A percentile compares a stretch with the other conserved stretches of the same genome.
phyloP scores from a whole-genome alignment of 2,888 invertebrate genomes.

The Choreutis nemorana region DNA sequence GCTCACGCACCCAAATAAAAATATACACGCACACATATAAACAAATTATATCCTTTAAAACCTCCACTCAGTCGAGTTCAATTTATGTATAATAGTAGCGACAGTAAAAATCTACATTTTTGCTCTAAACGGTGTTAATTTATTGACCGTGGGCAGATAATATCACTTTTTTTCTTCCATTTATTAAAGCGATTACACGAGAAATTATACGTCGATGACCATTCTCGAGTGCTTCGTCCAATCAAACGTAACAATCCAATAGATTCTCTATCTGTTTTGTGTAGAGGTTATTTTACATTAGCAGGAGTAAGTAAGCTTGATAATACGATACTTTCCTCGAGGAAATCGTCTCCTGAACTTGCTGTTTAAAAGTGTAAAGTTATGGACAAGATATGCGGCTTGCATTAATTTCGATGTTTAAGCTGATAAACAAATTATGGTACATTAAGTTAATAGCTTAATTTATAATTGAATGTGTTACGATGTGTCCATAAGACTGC shows the following conservation, averaged over 20 bases:
- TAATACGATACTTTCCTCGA: slow-evolving; percentile 53
- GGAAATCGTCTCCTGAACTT: slow-evolving; percentile 59
- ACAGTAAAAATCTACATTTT: slow-evolving; percentile 65
- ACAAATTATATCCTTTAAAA: slow-evolving; percentile 39
- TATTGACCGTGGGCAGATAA: slow-evolving; percentile 67
- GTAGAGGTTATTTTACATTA: slow-evolving; percentile 23
- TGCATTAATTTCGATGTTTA: slow-evolving; percentile 66
- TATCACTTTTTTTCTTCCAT: slow-evolving; percentile 64
- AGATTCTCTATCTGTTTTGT: slow-evolving; percentile 16
- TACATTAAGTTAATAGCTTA: slow-evolving; percentile 65
- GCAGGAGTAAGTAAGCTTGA: slow-evolving; percentile 18
- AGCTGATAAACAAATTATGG: slow-evolving; percentile 66
- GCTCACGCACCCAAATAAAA: slow-evolving; percentile 65
- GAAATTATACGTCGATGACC: slow-evolving; percentile 62
- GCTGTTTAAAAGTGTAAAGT: slow-evolving; percentile 65
- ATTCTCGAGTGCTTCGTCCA: slow-evolving; percentile 38
- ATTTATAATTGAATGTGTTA: slow-evolving; percentile 63
- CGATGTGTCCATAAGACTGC: slow-evolving; percentile 48
- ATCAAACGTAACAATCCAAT: slow-evolving; percentile 14
- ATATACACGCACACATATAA: slow-evolving; percentile 42
- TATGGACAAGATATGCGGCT: slow-evolving; percentile 63
- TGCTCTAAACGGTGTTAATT: slow-evolving; percentile 67
- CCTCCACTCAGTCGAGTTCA: slow-evolving; percentile 35
- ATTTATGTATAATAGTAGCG: slow-evolving; percentile 64
- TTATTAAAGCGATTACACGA: slow-evolving; percentile 66